Percentiles rank a stretch among this genome's conserved stretches.
Conservation (phyloP, 2,113 vertebrate species). For the Emydura subglobosa region DNA sequence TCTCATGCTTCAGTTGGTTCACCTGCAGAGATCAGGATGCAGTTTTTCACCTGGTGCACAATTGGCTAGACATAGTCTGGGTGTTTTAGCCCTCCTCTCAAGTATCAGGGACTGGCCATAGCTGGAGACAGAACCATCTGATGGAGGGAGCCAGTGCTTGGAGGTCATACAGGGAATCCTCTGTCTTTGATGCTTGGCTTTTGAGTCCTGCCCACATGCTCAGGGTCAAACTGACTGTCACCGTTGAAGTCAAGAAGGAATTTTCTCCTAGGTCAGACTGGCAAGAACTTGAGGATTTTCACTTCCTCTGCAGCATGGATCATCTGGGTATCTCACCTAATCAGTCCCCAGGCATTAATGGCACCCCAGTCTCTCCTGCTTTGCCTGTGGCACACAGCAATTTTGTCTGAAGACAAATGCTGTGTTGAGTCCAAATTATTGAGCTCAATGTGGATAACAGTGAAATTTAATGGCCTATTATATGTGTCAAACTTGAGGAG, state of each 20-base stretch:
- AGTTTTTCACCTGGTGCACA: background rate
- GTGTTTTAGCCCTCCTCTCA: background rate
- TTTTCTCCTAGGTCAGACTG: background rate
- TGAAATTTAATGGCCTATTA: background rate
- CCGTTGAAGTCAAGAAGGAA: background rate
- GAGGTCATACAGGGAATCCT: background rate
- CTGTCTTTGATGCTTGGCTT: background rate
- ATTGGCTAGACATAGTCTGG: background rate
- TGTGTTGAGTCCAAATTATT: background rate
- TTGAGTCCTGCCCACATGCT: background rate
- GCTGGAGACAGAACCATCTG: background rate
- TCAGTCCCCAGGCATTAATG: background rate
- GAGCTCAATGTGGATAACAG: background rate
- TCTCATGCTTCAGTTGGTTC: background rate
- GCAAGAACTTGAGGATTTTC: background rate
- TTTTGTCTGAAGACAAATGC: background rate
- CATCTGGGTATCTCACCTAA: background rate
- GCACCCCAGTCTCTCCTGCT: background rate
- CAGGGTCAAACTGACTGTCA: background rate
- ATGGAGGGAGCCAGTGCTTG: background rate
- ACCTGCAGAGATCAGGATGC: background rate
- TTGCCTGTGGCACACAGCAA: background rate
- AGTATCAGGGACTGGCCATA: background rate
- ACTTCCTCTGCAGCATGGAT: background rate
- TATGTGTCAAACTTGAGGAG: background rate